phyloP scores from a whole-genome alignment of 2,888 invertebrate species.

The Helobdella robusta region DNA sequence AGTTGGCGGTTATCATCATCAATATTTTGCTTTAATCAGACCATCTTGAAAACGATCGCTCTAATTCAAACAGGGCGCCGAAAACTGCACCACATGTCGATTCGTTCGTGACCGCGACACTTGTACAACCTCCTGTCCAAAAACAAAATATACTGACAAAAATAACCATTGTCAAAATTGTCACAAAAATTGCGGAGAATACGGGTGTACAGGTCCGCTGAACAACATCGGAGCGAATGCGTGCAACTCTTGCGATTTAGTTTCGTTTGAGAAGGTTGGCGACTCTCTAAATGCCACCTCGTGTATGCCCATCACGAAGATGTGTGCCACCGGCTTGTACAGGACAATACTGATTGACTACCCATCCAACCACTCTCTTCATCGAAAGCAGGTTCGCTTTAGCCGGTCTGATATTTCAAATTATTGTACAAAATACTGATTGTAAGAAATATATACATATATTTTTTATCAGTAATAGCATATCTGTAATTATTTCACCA shows the following conservation, averaged over 20 bases:
- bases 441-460: too few relatives aligned
- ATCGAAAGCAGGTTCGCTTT: slow-evolving; percentile 9
- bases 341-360: slow-evolving; percentile 1
- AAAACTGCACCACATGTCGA: slow-evolving; percentile 62
- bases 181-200: slow-evolving; percentile 68
- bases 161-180: slow-evolving; percentile 68
- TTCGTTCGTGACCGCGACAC: slow-evolving; percentile 17
- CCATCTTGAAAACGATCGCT: background rate
- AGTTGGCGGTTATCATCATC: background rate
- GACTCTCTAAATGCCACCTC: slow-evolving; percentile 9
- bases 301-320: slow-evolving; percentile 1
- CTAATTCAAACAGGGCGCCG: slow-evolving; percentile 60
- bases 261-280: background rate
- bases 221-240: slow-evolving; percentile 73
- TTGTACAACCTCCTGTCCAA: slow-evolving; percentile 26
- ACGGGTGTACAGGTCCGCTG: slow-evolving; percentile 55
- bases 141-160: slow-evolving; percentile 58
- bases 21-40: background rate
- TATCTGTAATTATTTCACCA: too few relatives aligned
- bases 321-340: slow-evolving; percentile 16
- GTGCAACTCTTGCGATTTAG: slow-evolving; percentile 76
- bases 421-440: too few relatives aligned
- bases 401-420: too few relatives aligned
- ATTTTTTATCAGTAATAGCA: too few relatives aligned
- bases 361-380: slow-evolving; percentile 7